Base-by-base conservation (phyloP, 2,797 vertebrate species). In the Hydrocynus forskahlii region DNA sequence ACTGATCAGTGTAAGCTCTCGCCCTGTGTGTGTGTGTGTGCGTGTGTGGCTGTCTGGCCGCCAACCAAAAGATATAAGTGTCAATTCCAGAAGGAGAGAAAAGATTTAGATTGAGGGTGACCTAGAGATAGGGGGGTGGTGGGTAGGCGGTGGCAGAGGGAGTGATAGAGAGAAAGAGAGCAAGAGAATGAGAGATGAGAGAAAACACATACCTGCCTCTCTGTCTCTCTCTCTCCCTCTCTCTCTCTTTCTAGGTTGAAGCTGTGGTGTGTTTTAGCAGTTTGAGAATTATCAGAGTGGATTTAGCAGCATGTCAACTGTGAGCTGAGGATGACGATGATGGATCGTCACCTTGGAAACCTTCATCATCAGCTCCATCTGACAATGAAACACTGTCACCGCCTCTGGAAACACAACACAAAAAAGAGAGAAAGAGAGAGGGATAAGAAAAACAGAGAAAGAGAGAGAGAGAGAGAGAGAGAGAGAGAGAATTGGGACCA, bases 361-460 rank as follows among this genome's bases (percentile, higher is more conserved):
- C 85, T 94, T 83, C 88, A 91, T 95, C 92, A 94, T 93, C 90
- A 88, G 83, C 83, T n/a, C 88, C 93, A 85, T 92, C 92, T 91
- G 40, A 79, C 87, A 93, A 88, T 95, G 95, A 93, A 93, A 94
- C 91, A 95, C 88, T 95, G 93, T 91, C 92, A 93, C 29, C 76
- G 78, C 85, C 88, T 90, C 89, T 13, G 89, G 88, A 92, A 89
- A 92, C 82, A 35, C 14, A 17, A 57, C 21, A 73, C 2, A 72
- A 16, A 23, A 43, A 17, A 35, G 62, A 19, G 71, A 73, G 54
- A 73, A 7, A 52, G 13, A 48, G 45, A 48, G 45, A 10, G 35
- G 35, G 35, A 35, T 35, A 23, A 54, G 10, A 4, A 35, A 45
- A 2, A 52, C 3, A 14, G 13, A 43, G 64, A 16, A 43, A 14